A percentile compares a stretch with the other conserved stretches of the same genome.
Conservation (phyloP, 1,140 invertebrate genomes). For the Drosophila orena region DNA sequence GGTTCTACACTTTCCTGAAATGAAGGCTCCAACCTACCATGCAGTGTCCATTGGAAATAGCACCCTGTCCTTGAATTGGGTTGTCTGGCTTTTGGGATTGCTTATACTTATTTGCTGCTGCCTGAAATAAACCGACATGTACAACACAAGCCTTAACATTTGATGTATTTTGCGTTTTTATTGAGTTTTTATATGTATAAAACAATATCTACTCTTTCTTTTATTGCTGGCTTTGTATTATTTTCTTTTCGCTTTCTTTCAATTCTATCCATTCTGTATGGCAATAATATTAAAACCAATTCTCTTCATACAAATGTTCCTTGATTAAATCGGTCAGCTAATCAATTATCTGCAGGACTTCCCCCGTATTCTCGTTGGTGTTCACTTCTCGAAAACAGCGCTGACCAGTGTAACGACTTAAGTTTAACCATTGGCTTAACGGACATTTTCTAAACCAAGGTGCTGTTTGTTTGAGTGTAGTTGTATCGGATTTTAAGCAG, state of each 20-base stretch:
- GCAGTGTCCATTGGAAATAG: background rate
- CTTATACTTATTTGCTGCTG: background rate
- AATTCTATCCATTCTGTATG: conserved; percentile 20
- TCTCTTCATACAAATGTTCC: conserved; percentile 55
- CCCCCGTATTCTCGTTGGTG: conserved; percentile 20
- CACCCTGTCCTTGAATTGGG: background rate
- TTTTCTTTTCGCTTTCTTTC: conserved; percentile 21
- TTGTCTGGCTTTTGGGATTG: background rate
- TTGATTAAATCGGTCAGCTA: conserved; percentile 37
- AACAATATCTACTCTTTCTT: conserved; percentile 69
- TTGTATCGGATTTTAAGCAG: conserved; percentile 39
- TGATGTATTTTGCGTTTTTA: conserved; percentile 79
- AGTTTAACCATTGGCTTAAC: conserved; percentile 49
- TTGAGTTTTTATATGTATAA: conserved; percentile 82
- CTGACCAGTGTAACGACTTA: conserved; percentile 46
- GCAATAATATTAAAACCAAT: conserved; percentile 69
- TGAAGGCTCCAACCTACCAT: background rate
- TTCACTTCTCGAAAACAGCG: conserved; percentile 42
- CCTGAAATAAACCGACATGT: conserved; percentile 5
- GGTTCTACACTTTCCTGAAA: conserved; percentile 4
- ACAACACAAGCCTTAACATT: conserved; percentile 59
- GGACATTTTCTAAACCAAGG: conserved; percentile 59
- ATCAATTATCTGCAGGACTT: conserved; percentile 38
- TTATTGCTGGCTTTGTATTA: conserved; percentile 45
- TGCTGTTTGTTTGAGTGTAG: conserved; percentile 54